phyloP scores from a whole-genome alignment of 2,113 vertebrate species.

The Patagioenas fasciata region DNA sequence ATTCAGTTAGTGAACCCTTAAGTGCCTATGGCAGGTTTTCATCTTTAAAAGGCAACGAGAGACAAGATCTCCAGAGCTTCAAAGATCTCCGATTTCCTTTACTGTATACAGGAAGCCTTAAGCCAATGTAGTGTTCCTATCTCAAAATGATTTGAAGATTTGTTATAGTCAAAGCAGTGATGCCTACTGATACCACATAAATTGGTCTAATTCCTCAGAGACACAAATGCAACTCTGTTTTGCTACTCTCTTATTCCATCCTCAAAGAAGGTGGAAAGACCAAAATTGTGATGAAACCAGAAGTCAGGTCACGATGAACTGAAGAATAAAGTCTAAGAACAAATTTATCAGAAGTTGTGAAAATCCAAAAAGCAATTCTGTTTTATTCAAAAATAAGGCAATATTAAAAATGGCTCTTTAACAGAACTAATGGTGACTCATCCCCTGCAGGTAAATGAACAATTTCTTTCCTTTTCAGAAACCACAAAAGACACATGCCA shows the following conservation, averaged over 20 bases:
- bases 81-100: neutral
- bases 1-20: neutral
- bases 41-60: neutral
- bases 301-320: neutral
- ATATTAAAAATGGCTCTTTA: neutral
- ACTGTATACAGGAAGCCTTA: neutral
- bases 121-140: neutral
- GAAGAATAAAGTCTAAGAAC: neutral
- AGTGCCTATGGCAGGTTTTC: neutral
- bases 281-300: neutral
- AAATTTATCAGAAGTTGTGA: neutral
- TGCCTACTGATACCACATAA: neutral
- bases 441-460: neutral
- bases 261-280: neutral
- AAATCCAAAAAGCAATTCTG: neutral
- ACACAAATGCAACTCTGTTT: neutral
- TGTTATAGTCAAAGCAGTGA: neutral
- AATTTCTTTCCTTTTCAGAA: neutral
- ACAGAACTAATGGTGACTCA: neutral
- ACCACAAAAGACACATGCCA: neutral
- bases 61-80: neutral
- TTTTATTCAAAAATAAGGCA: neutral
- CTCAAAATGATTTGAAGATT: neutral
- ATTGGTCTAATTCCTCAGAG: neutral
- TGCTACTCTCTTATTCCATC: neutral